Evolutionary conservation across 2,888 invertebrate genomes (phyloP).

Genomic region (Eristalinus sepulchralis): DNA sequence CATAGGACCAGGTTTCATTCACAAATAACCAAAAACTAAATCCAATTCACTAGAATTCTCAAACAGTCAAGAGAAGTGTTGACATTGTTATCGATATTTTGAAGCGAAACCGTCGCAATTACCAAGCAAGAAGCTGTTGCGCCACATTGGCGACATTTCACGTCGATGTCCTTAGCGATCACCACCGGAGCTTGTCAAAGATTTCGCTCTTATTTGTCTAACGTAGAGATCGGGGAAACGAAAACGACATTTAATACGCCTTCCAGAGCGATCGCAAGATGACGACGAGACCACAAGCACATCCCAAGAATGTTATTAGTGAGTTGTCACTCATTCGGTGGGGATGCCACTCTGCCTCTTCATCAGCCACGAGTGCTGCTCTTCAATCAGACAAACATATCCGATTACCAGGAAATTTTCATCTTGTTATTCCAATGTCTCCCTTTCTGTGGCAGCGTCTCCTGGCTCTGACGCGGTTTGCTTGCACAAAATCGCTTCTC

Average conservation of each 20-base stretch:
- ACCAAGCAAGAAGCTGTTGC: slow-evolving; percentile 23
- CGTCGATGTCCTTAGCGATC: slow-evolving; percentile 23
- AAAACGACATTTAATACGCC: slow-evolving; percentile 62
- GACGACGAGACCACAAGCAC: slow-evolving; percentile 15
- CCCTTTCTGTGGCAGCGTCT: slow-evolving; percentile 5
- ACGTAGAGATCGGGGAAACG: slow-evolving; percentile 7
- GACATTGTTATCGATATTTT: slow-evolving; percentile 41
- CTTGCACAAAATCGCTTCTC: slow-evolving; percentile 23
- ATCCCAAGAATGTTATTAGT: slow-evolving; percentile 59
- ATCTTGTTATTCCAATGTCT: slow-evolving; percentile 18
- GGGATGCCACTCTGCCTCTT: slow-evolving; percentile 41
- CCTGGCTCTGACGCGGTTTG: neutral
- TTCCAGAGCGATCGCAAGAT: slow-evolving; percentile 30
- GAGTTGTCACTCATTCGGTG: slow-evolving; percentile 66
- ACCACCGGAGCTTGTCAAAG: slow-evolving; percentile 23
- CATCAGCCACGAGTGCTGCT: slow-evolving; percentile 58
- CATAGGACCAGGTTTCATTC: neutral
- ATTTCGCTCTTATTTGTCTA: slow-evolving; percentile 55
- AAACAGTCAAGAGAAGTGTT: neutral
- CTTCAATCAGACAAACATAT: slow-evolving; percentile 69
- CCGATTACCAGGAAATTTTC: slow-evolving; percentile 65
- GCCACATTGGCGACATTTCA: slow-evolving; percentile 59
- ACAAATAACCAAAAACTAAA: neutral
- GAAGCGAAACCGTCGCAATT: slow-evolving; percentile 14
- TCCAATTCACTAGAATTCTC: neutral